A percentile compares a stretch with the other conserved stretches of the same genome.
These are phyloP conservation scores for Epizoanthus stellaris DNA, from an alignment of 92 coral and sea anemone species.

Conservation along the genomic window DNA sequence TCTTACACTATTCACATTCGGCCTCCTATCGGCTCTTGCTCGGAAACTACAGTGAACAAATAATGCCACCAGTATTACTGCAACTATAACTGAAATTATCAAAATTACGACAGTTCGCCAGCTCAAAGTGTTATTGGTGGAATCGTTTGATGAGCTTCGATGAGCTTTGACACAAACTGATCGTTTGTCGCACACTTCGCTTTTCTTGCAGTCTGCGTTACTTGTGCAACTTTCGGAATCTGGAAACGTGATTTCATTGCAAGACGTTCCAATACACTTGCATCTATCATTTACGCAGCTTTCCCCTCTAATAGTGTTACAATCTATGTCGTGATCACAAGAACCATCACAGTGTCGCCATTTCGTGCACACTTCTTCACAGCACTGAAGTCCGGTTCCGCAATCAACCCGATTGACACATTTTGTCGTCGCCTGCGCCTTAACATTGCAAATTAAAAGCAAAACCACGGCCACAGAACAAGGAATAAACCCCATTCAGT, in stretches of 20 bases:
- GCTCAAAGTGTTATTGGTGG: not conserved
- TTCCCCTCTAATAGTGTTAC: conserved; percentile 21
- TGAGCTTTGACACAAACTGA: conserved; percentile 25
- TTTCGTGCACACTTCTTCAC: conserved; percentile 38
- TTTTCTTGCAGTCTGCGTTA: conserved; percentile 16
- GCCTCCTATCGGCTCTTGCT: conserved; percentile 32
- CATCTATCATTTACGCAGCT: conserved; percentile 13
- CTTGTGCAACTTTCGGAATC: not conserved
- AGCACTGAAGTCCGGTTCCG: conserved; percentile 1
- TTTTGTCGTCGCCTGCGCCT: conserved; percentile 19
- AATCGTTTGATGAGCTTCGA: conserved; percentile 6
- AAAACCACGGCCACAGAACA: conserved; percentile 8
- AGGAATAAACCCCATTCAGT: conserved; percentile 13
- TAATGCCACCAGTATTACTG: conserved; percentile 21
- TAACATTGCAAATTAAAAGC: conserved; percentile 5
- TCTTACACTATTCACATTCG: conserved; percentile 4
- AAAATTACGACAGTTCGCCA: conserved; percentile 34
- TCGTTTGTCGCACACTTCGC: conserved; percentile 27
- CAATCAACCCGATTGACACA: not conserved
- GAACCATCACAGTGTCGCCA: conserved; percentile 18
- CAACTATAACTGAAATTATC: conserved; percentile 19
- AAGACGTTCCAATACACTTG: conserved; percentile 4
- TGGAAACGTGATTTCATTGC: conserved; percentile 21
- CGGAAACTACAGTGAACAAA: conserved; percentile 34
- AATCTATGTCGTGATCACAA: conserved; percentile 15